Evolutionary conservation across 2,888 invertebrate genomes (phyloP), one percentile per base, ranked within the genome.

Genomic region (Acrocera orbiculus): DNA sequence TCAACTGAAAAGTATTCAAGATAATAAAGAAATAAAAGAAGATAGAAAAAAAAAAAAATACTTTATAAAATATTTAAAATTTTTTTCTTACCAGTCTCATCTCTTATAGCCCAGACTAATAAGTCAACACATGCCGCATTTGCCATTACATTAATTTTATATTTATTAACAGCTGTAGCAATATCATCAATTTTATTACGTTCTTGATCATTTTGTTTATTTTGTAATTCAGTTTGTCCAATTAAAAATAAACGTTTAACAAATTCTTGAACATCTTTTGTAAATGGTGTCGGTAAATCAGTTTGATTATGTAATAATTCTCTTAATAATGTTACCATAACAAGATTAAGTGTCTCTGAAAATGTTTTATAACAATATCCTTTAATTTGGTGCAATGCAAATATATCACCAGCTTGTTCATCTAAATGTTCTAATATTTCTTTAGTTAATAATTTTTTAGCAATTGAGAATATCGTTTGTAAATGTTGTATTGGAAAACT

Each of bases 101-200:
- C 95, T 2, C 83, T 81, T 44, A 93, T 90, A 2, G 95, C 92
- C 96, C 96, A 98, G 19, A 96, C 93, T 2, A 98, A 67, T 6
- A 98, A 66, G 58, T 98, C 95, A 0, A 98, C 90, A 52, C 95
- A 96, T 2, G 92, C 92, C 0, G 95, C 90, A 62, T 93, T 93
- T 1, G 92, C 89, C 76, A 89, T 87, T 0, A 95, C 90, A 51
- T 90, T 90, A 23, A 92, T 77, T 64, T 89, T 87, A 55, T 87
- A 89, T 54, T 83, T 82, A 58, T 90, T 86, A 3, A 89, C 79
- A 0, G 80, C 73, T 2, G 34, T 4, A 48, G 66, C 78, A 56
- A 83, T 83, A 38, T 72, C 78, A 49, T 85, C 85, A 9, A 76
- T 64, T 44, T 85, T 80, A 50, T 87, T 85, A 19, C 74, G 67